These are phyloP conservation scores for Sepiola atlantica DNA, from an alignment of 2,888 invertebrate species.

Conservation along the genomic window DNA sequence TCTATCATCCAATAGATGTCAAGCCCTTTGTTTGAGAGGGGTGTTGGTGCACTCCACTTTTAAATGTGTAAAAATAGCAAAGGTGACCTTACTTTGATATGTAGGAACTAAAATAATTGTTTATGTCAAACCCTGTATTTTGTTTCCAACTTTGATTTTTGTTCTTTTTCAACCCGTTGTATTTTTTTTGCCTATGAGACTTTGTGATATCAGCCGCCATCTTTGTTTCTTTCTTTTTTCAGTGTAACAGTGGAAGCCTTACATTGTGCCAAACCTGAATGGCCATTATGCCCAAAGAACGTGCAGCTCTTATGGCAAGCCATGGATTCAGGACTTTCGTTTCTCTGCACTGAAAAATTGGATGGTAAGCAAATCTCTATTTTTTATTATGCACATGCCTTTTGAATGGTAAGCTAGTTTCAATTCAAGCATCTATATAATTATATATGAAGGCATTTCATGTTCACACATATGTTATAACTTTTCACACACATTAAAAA, in stretches of 20 bases:
- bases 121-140: too few relatives aligned
- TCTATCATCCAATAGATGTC: too few relatives aligned
- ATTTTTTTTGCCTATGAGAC: not conserved
- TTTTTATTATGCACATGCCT: not conserved
- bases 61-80: too few relatives aligned
- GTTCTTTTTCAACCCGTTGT: not conserved
- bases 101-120: too few relatives aligned
- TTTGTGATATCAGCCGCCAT: not conserved
- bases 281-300: conserved; percentile 34
- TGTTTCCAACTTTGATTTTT: not conserved
- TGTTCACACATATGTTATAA: too few relatives aligned
- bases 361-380: not conserved
- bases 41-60: too few relatives aligned
- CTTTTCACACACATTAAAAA: too few relatives aligned
- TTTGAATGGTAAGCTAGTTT: not conserved
- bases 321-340: conserved; percentile 41
- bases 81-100: too few relatives aligned
- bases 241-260: conserved; percentile 34
- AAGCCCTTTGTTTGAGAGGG: too few relatives aligned
- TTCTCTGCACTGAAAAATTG: conserved; percentile 39
- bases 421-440: not conserved
- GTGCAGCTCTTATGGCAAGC: conserved; percentile 40
- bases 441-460: too few relatives aligned
- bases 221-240: not conserved
- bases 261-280: conserved; percentile 38